phyloP scores from a whole-genome alignment of 2,113 vertebrate species.

The Tetrao urogallus region DNA sequence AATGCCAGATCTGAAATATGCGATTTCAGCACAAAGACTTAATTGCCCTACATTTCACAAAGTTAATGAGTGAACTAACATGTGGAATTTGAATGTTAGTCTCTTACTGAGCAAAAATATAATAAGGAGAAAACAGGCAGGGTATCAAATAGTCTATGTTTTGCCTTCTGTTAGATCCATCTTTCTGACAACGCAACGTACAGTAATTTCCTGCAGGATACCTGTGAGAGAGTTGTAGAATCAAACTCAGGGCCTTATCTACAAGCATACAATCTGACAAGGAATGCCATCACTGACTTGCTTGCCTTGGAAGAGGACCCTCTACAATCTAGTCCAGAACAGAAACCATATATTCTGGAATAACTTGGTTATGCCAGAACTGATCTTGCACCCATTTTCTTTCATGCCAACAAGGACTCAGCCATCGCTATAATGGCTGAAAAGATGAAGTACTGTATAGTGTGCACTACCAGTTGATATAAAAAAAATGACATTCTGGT shows the following conservation, averaged over 20 bases:
- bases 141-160: neutral
- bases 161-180: neutral
- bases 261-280: neutral
- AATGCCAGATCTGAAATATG: constrained; percentile 3
- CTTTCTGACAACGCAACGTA: neutral
- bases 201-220: neutral
- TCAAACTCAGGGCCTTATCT: neutral
- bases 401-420: neutral
- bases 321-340: neutral
- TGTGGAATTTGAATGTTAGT: neutral
- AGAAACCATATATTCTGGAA: neutral
- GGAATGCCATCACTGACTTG: neutral
- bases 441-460: neutral
- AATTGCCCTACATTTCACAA: neutral
- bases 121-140: neutral
- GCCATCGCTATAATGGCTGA: neutral
- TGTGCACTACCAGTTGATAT: accelerated
- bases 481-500: neutral
- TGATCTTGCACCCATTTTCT: neutral
- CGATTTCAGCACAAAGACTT: constrained; percentile 27
- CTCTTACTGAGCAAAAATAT: neutral
- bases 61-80: neutral
- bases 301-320: neutral
- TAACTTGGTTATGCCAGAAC: neutral
- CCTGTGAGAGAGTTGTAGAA: neutral